Evolutionary conservation across 2,797 vertebrate species (phyloP), one percentile per base, ranked within the genome.

Genomic region (Danio tinwini): DNA sequence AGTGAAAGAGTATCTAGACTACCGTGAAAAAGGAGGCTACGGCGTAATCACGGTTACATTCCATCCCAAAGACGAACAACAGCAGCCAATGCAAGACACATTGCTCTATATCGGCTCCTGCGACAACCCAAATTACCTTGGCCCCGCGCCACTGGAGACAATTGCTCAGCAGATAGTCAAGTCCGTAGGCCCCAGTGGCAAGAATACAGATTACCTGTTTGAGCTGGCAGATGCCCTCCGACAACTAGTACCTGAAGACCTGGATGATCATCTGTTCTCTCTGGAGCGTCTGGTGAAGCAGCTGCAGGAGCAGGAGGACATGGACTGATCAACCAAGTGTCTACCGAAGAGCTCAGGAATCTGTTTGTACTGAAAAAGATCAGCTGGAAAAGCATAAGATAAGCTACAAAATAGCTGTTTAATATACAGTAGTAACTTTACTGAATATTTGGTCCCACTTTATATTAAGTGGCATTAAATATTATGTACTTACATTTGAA

Each of bases 11-110:
- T 95, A 96, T 89, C 95, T 99, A 53, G 98, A 99, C 92, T 93
- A 97, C 88, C 87, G 98, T 89, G 98, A 99, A 89, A 99, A 99
- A 86, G 95, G 96, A 16, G 98, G 98, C 77, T 99, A 99, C 85
- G 93, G 92, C 86, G 97, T 95, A 84, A 93, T 94, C 69, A 91
- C 90, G 0, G 96, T 97, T 69, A 89, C 88, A 85, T 99, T 99
- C 90, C 90, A 97, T 79, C 96, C 97, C 6, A 95, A 95, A 90
- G 93, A 94, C 68, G 12, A 87, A 0, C 17, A 80, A 17, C 49
- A 65, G 1, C 56, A 86, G 39, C 90, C 92, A 39, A 86, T 92
- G 80, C 94, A 96, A 78, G 92, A 90, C 44, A 94, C 96, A 5
- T 84, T 98, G 75, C 92, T 99, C 1, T 99, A 99, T 92, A 96